Evolutionary conservation across 2,888 invertebrate species (phyloP).

Genomic region (Oeneis ivallda): DNA sequence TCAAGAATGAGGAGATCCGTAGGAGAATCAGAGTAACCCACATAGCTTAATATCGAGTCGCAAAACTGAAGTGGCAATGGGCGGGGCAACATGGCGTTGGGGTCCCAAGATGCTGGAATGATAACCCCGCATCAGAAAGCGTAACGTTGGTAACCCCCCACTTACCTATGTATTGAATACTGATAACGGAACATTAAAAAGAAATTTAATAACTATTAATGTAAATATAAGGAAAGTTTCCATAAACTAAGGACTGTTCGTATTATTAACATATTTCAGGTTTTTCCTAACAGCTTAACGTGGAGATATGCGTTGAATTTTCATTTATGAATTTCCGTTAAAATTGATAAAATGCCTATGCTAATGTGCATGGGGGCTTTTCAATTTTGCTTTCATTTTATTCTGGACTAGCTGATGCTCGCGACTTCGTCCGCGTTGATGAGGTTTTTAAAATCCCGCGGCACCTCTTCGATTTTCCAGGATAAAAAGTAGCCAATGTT

Average conservation of each 20-base stretch:
- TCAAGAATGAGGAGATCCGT: too few relatives aligned
- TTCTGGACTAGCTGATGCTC: too few relatives aligned
- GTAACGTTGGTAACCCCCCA: too few relatives aligned
- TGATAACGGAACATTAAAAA: neutral
- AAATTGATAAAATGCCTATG: conserved; percentile 34
- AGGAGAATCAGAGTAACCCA: too few relatives aligned
- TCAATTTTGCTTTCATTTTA: conserved; percentile 17
- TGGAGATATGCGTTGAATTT: conserved; percentile 25
- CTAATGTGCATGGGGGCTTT: conserved; percentile 33
- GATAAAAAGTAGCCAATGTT: too few relatives aligned
- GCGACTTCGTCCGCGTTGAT: neutral
- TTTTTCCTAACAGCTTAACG: conserved; percentile 21
- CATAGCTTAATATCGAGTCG: too few relatives aligned
- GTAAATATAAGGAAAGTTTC: conserved; percentile 6
- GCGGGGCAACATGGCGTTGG: too few relatives aligned
- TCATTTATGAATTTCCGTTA: conserved; percentile 33
- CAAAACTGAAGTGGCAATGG: too few relatives aligned
- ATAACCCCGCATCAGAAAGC: too few relatives aligned
- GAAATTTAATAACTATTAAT: neutral
- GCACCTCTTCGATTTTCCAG: too few relatives aligned
- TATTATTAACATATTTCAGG: conserved; percentile 9
- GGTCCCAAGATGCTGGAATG: too few relatives aligned
- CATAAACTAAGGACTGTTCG: conserved; percentile 6
- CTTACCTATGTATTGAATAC: too few relatives aligned
- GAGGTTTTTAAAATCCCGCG: neutral